Percentiles rank a stretch among this genome's conserved stretches.
phyloP scores from a whole-genome alignment of 1,140 invertebrate genomes.

The Scaptomyza hsui region DNA sequence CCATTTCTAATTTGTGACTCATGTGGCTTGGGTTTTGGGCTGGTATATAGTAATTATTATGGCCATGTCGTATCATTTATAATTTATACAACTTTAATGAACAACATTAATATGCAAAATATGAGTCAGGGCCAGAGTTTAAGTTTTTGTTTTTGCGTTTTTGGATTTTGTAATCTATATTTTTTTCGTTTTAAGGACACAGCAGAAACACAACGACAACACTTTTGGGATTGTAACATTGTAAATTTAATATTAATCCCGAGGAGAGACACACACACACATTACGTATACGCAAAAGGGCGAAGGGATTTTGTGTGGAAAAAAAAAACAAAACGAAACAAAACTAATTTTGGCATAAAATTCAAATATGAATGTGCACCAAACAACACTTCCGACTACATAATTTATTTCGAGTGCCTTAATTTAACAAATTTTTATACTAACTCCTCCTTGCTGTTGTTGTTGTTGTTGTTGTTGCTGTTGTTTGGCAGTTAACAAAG shows the following conservation, averaged over 20 bases:
- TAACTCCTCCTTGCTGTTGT: slow-evolving; percentile 11
- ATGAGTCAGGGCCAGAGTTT: slow-evolving; percentile 45
- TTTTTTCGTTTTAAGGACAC: slow-evolving; percentile 3
- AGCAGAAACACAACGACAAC: slow-evolving; percentile 51
- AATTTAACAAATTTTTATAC: slow-evolving; percentile 43
- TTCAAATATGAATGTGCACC: slow-evolving; percentile 61
- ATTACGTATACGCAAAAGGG: slow-evolving; percentile 20
- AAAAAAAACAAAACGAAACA: slow-evolving; percentile 35
- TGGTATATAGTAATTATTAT: slow-evolving; percentile 22
- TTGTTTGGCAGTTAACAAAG: slow-evolving; percentile 2
- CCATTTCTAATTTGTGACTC: slow-evolving; percentile 14
- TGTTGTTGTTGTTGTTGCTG: slow-evolving; percentile 7
- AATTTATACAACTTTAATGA: slow-evolving; percentile 82
- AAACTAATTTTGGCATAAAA: slow-evolving; percentile 70
- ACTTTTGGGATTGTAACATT: slow-evolving; percentile 74
- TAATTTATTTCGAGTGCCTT: slow-evolving; percentile 55
- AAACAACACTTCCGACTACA: slow-evolving; percentile 32
- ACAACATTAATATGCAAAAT: slow-evolving; percentile 79
- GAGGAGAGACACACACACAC: slow-evolving; percentile 6
- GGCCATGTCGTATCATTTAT: slow-evolving; percentile 69
- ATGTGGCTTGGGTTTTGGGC: slow-evolving; percentile 1
- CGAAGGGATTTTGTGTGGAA: slow-evolving; percentile 36
- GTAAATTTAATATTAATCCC: slow-evolving; percentile 74
- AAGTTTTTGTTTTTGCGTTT: neutral
- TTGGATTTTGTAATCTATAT: neutral